Percentiles rank a stretch among this genome's conserved stretches.
phyloP scores from a whole-genome alignment of 2,888 invertebrate genomes.

The Cynaeus angustus region DNA sequence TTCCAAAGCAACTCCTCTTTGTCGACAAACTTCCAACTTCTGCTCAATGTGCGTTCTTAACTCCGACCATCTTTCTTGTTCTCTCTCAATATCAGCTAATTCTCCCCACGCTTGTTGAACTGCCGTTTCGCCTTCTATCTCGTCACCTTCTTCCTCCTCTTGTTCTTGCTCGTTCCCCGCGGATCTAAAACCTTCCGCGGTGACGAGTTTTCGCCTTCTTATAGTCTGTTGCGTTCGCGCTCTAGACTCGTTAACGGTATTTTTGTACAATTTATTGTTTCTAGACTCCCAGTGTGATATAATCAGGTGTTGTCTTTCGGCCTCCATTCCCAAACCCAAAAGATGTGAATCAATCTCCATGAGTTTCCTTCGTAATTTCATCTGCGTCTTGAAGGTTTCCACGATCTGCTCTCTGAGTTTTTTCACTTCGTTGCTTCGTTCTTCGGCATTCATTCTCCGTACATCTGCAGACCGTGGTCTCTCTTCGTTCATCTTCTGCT shows the following conservation, averaged over 20 bases:
- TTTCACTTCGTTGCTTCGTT: constrained; percentile 71
- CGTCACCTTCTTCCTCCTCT: constrained; percentile 65
- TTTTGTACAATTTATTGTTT: constrained; percentile 83
- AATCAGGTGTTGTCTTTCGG: constrained; percentile 90
- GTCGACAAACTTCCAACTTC: constrained; percentile 86
- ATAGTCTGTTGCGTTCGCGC: constrained; percentile 78
- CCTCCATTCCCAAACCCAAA: constrained; percentile 89
- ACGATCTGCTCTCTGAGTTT: constrained; percentile 89
- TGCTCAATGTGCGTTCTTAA: constrained; percentile 85
- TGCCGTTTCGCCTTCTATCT: constrained; percentile 77
- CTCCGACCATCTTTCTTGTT: constrained; percentile 87
- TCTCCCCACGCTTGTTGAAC: constrained; percentile 90
- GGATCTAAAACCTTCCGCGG: constrained; percentile 67
- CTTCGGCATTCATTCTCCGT: constrained; percentile 64
- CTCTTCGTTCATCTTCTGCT: constrained; percentile 87
- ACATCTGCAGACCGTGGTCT: constrained; percentile 73
- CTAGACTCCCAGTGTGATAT: constrained; percentile 93
- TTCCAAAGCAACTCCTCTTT: constrained; percentile 86
- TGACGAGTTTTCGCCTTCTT: constrained; percentile 61
- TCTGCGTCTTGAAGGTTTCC: constrained; percentile 92
- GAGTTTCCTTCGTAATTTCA: constrained; percentile 88
- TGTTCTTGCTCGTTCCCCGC: constrained; percentile 66
- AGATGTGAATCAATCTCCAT: constrained; percentile 94
- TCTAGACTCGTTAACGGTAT: constrained; percentile 74
- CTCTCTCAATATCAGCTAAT: constrained; percentile 87